These are phyloP conservation scores for Subanguina moxae DNA, from an alignment of 1,140 invertebrate species.

Conservation along the genomic window DNA sequence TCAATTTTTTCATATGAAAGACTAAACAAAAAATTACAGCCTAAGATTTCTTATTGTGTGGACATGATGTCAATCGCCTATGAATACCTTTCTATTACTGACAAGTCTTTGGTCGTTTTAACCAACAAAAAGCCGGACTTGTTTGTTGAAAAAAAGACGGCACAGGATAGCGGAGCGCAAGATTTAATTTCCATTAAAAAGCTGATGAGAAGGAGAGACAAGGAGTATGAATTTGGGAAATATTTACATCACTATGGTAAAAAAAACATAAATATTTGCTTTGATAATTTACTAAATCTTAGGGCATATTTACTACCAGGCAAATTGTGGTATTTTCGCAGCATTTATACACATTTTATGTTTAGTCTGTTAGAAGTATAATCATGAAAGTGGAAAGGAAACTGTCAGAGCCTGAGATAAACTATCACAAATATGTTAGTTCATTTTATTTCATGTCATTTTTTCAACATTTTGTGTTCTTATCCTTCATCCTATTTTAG, in stretches of 20 bases:
- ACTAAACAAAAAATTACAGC: conserved; percentile 9
- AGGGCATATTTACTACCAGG: conserved; percentile 47
- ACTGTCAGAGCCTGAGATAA: conserved; percentile 35
- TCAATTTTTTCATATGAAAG: not conserved
- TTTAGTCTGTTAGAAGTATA: conserved; percentile 39
- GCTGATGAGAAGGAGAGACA: conserved; percentile 9
- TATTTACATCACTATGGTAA: conserved; percentile 27
- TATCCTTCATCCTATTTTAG: too few relatives aligned
- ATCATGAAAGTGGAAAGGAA: conserved; percentile 48
- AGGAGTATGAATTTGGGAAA: conserved; percentile 47
- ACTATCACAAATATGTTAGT: conserved; percentile 49
- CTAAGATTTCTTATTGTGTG: conserved; percentile 34
- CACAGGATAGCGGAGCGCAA: conserved; percentile 3
- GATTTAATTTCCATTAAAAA: conserved; percentile 9
- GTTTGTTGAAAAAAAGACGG: not conserved
- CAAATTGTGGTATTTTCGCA: not conserved
- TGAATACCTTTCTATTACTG: conserved; percentile 23
- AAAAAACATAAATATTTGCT: too few relatives aligned
- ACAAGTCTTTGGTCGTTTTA: conserved; percentile 11
- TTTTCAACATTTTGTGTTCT: not conserved
- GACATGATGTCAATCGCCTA: conserved; percentile 31
- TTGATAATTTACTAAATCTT: not conserved
- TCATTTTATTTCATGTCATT: not conserved
- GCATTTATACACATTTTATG: not conserved
- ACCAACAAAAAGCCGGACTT: conserved; percentile 10